Evolutionary conservation across 2,797 vertebrate species (phyloP), one percentile per base, ranked within the genome.

Genomic region (Lates japonicus): DNA sequence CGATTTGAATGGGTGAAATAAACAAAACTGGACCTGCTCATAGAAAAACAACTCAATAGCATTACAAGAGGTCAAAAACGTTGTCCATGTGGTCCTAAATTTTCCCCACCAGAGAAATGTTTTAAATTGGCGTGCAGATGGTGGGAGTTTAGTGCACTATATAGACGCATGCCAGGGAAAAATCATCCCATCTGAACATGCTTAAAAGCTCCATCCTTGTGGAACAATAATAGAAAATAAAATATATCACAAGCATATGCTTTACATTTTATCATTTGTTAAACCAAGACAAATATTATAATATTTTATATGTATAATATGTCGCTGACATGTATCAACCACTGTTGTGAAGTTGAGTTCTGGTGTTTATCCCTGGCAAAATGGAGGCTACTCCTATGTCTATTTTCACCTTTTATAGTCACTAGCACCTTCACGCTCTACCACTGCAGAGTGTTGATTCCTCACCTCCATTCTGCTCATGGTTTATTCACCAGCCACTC

Each of bases 401-500:
- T 75, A 37, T 83, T 84, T 80, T 66, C 54, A 65, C 54, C n/a
- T 74, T 79, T 76, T 84, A 80, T 19, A 67, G 60, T 70, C 31
- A 39, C 60, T 80, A 60, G 22, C 81, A 62, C 59, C 58, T 70
- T 82, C 64, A 52, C 46, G 61, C 54, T 80, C 33, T 39, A 35
- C 46, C 48, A 22, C 70, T 51, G 63, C 66, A 63, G n/a, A 37
- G 78, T 70, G 73, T 70, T 65, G 74, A 82, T 81, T 84, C 81
- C 81, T 88, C 81, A 86, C 74, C 86, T 88, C 65, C 76, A 59
- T 70, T 86, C 72, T 55, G 74, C 82, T 92, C 77, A 93, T 95
- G 87, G 71, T 89, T 92, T 91, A 94, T 95, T 94, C 88, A 94
- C 60, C 73, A 83, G 51, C 42, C 16, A 25, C 78, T 83, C 76